A percentile compares a stretch with the other conserved stretches of the same genome.
Evolutionary conservation across 2,888 invertebrate species (phyloP).

Genomic region (Agrypnus murinus): DNA sequence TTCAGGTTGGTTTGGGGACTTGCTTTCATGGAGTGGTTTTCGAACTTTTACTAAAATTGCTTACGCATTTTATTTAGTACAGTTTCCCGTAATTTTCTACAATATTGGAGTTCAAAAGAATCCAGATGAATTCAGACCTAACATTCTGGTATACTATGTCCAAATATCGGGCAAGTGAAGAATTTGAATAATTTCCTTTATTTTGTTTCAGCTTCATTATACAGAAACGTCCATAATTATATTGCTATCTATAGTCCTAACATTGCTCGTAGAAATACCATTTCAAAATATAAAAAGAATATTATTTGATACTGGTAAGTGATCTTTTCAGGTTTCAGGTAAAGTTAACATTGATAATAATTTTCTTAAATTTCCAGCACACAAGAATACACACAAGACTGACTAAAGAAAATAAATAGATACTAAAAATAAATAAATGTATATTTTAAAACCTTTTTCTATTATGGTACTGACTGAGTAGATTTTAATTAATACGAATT

Average conservation of each 20-base stretch:
- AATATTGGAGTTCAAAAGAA: slow-evolving; percentile 76
- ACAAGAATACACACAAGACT: too few species aligned
- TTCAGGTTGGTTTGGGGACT: slow-evolving; percentile 71
- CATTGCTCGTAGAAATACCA: slow-evolving; percentile 76
- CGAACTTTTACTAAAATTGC: slow-evolving; percentile 73
- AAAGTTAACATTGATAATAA: too few species aligned
- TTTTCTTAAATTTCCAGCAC: too few species aligned
- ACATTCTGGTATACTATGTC: slow-evolving; percentile 51
- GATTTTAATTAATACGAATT: too few species aligned
- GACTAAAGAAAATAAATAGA: too few species aligned
- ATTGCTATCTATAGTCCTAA: slow-evolving; percentile 71
- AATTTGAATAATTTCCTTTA: background rate
- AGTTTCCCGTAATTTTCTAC: slow-evolving; percentile 79
- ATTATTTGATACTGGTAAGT: slow-evolving; percentile 54
- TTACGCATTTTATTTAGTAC: slow-evolving; percentile 77
- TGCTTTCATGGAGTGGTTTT: slow-evolving; percentile 71
- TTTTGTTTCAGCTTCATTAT: slow-evolving; percentile 71
- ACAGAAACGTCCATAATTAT: slow-evolving; percentile 72
- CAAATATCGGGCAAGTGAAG: background rate
- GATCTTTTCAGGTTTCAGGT: too few species aligned
- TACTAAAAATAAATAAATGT: too few species aligned
- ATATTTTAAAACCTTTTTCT: too few species aligned
- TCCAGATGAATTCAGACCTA: slow-evolving; percentile 72
- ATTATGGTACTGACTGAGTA: too few species aligned
- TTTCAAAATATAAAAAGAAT: slow-evolving; percentile 75